These are phyloP conservation scores for Geotrypetes seraphini DNA, from an alignment of 2,797 vertebrate species.

Conservation along the genomic window DNA sequence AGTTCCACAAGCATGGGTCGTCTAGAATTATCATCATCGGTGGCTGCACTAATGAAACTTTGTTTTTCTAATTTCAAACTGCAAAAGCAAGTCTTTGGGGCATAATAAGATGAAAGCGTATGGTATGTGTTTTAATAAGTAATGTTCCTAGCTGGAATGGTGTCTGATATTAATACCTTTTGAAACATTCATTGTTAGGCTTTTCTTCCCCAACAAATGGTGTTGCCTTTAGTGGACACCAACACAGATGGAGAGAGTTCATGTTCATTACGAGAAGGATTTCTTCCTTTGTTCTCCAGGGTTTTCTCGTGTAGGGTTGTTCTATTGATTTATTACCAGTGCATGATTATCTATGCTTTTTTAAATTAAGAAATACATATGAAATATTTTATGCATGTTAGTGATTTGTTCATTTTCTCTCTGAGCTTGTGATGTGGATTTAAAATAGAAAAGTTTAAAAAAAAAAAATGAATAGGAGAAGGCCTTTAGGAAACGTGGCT, in stretches of 20 bases:
- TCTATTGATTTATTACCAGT: constrained; percentile 23
- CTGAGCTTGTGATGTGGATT: constrained; percentile 19
- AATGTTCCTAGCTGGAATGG: constrained; percentile 15
- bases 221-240: not conserved
- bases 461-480: too few species aligned
- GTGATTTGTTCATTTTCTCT: constrained; percentile 3
- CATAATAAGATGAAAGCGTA: constrained; percentile 14
- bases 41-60: constrained; percentile 22
- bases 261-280: not conserved
- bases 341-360: constrained; percentile 35
- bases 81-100: constrained; percentile 33
- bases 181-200: constrained; percentile 6
- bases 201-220: constrained; percentile 5
- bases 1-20: constrained; percentile 17
- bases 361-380: constrained; percentile 38
- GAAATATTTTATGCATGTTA: constrained; percentile 25
- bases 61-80: constrained; percentile 33
- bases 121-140: constrained; percentile 22
- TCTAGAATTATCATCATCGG: constrained; percentile 27
- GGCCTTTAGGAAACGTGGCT: too few species aligned
- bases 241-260: not conserved
- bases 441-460: constrained; percentile 27
- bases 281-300: not conserved
- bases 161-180: not conserved
- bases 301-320: constrained; percentile 26